Evolutionary conservation across 1,140 invertebrate species (phyloP), one percentile per base, ranked within the genome.

Genomic region (Marisa cornuarietis): DNA sequence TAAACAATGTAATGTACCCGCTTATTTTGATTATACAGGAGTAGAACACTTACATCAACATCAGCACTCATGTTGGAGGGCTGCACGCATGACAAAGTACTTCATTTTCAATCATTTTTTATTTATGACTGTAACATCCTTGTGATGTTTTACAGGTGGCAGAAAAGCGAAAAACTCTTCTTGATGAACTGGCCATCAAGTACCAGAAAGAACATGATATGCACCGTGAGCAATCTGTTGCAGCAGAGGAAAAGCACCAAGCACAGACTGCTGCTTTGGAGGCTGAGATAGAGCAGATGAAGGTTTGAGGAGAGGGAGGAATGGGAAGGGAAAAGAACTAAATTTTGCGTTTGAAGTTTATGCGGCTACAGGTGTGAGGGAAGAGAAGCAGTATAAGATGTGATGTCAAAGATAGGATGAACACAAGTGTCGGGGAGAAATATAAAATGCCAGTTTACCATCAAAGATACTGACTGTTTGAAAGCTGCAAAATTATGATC

Each of bases 151-250:
- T 82, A 22, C 78, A 91, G 90, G 83, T 91, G 51, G 91, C 91
- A 31, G 91, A 92, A 74, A 92, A 91, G 73, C 79, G 92, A 20
- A 92, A 92, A 79, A 82, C 80, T 31, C 81, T 92, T 74, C 82
- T 92, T 79, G 92, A 92, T 84, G 91, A 92, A 66, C 85, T 92
- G 79, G 91, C 91, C 24, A 91, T 91, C 26, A 89, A 90, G 78
- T 89, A 92, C 71, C 90, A 92, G 83, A 88, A 90, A 77, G 91
- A 91, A 26, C 85, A 85, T 62, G 91, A 92, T 79, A 77, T 83
- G 9, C 90, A 92, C 76, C 82, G 87, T 22, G 85, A 89, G 72
- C 84, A 89, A 71, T 69, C 89, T 20, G 81, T 83, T 52, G 69
- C 84, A 11, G 72, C 86, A 74, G 87, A 87, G 62, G 81, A 87